These are phyloP conservation scores for Psittacus erithacus DNA, from an alignment of 2,113 vertebrate species.

Conservation along the genomic window DNA sequence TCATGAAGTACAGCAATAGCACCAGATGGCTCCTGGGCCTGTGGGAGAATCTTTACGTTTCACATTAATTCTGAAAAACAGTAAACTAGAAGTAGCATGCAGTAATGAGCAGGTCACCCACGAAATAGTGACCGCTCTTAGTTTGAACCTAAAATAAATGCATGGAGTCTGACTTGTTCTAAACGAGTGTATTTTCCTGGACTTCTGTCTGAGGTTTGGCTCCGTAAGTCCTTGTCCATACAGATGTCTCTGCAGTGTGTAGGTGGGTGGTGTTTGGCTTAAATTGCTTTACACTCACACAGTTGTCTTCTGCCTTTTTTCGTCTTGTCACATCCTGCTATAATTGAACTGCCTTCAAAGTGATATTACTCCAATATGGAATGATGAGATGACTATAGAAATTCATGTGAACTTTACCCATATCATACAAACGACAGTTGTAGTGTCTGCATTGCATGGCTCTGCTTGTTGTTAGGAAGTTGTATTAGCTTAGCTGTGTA, in stretches of 20 bases:
- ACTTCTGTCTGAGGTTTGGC: background rate
- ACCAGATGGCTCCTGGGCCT: slow-evolving; percentile 41
- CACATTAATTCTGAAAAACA: background rate
- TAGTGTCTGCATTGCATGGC: no score
- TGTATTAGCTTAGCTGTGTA: background rate
- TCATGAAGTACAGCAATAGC: slow-evolving; percentile 39
- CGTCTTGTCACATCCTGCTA: background rate
- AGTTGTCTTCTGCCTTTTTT: background rate
- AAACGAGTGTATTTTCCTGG: background rate
- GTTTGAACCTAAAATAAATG: background rate
- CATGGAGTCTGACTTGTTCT: background rate
- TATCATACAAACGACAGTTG: background rate
- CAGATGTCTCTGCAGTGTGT: background rate
- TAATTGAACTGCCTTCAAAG: background rate
- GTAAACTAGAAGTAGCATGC: background rate
- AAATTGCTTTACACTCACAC: background rate
- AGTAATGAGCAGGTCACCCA: background rate
- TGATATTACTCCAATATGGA: background rate
- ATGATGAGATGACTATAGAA: background rate
- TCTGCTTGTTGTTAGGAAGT: background rate
- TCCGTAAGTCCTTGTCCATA: background rate
- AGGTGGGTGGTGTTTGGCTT: background rate
- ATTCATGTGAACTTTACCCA: background rate
- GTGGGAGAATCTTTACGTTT: slow-evolving; percentile 17
- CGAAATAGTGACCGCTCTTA: background rate